Conservation (phyloP, 2,888 invertebrate species). For the Sericinus montela region DNA sequence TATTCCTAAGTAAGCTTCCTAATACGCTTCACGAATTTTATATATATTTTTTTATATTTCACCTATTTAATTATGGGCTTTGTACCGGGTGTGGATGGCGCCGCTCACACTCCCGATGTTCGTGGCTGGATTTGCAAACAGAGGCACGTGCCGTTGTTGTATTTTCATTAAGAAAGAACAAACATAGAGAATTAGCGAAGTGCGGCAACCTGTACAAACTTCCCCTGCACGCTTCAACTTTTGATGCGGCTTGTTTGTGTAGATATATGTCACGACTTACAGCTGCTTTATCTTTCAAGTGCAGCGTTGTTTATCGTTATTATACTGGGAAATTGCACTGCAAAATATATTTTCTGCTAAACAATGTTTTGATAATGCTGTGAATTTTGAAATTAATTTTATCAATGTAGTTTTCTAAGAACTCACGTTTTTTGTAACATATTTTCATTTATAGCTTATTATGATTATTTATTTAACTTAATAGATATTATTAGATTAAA, state of each 20-base stretch:
- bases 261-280: not conserved
- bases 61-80: not conserved
- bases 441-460: too few relatives aligned
- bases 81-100: not conserved
- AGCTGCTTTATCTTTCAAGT: constrained; percentile 13
- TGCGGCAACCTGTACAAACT: constrained; percentile 25
- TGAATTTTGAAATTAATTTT: too few relatives aligned
- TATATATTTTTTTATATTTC: not conserved
- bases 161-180: constrained; percentile 43
- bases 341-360: too few relatives aligned
- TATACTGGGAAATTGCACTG: too few relatives aligned
- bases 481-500: too few relatives aligned
- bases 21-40: too few relatives aligned
- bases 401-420: too few relatives aligned
- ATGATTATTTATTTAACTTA: too few relatives aligned
- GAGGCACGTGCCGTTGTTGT: constrained; percentile 36
- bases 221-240: not conserved
- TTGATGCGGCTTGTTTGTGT: constrained; percentile 4
- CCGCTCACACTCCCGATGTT: constrained; percentile 9
- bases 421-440: too few relatives aligned
- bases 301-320: constrained; percentile 2
- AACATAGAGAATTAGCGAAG: constrained; percentile 32
- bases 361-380: too few relatives aligned
- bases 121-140: constrained; percentile 28
- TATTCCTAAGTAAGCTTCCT: too few relatives aligned